Base-by-base conservation (phyloP, 2,797 vertebrate species). In the Ctenopoma kingsleyae region DNA sequence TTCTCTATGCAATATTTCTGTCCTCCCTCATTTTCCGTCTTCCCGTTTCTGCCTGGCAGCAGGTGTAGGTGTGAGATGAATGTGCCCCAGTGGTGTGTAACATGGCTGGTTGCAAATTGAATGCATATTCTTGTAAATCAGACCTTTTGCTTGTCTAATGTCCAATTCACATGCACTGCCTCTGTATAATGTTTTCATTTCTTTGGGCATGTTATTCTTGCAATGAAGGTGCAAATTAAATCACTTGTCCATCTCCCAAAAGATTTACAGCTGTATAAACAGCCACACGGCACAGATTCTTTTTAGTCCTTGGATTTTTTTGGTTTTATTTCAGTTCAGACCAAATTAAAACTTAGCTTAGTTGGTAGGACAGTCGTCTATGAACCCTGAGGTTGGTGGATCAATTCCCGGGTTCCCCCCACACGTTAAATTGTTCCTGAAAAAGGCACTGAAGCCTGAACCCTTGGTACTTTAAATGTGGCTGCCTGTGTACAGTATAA, bases 81-180 rank as follows among this genome's bases (percentile, higher is more conserved):
- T 83, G 75, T 70, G 66, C 77, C 78, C 79, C 81, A 53, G 68
- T 71, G 76, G 76, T 64, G 80, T 77, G 67, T 54, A 81, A 38
- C 74, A 77, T 19, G 36, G 67, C 67, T 86, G 65, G 67, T 83
- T 87, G 79, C 75, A 76, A 78, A 87, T 88, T 81, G 59, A 86
- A 81, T 86, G 77, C 69, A 84, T 84, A 84, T 81, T 67, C 80
- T 66, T 87, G 68, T 81, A 80, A 91, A 86, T 87, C 86, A 74
- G 50, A 83, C 67, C 70, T 71, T 78, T 71, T 51, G 75, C 53
- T 83, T 86, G 78, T 82, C 71, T 76, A 36, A 63, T 20, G 40
- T 84, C 79, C 86, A 85, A 50, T 58, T 78, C 71, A 78, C 75
- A 78, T 83, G 68, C 76, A 73, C 58, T 54, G 22, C 74, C 68